Conservation (phyloP, 2,888 invertebrate genomes). For the Gibbula magus region DNA sequence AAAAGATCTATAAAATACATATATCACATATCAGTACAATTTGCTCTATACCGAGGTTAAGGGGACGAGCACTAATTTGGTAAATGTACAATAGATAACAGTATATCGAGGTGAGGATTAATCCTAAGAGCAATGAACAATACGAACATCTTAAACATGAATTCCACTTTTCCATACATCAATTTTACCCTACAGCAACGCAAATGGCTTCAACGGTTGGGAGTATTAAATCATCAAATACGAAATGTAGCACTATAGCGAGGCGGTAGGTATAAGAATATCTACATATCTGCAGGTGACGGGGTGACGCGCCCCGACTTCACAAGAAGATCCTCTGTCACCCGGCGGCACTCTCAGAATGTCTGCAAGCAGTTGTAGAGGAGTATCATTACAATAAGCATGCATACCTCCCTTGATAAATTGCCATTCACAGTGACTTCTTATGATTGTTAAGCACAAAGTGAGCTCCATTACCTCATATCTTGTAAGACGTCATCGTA, state of each 20-base stretch:
- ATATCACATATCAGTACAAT: no score
- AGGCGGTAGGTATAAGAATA: background rate
- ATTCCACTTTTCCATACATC: no score
- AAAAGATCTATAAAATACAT: no score
- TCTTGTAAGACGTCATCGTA: background rate
- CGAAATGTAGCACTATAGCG: background rate
- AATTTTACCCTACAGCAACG: no score
- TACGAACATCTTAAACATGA: no score
- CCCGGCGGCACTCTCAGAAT: background rate
- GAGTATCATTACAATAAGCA: background rate
- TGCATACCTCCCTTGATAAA: background rate
- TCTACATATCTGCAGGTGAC: constrained; percentile 5
- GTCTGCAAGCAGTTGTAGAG: background rate
- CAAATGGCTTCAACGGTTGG: no score
- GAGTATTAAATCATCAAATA: no score
- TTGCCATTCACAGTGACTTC: background rate
- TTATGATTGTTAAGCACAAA: background rate
- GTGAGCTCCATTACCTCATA: background rate
- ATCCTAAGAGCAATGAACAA: no score
- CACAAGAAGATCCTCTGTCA: background rate
- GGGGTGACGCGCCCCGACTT: background rate
- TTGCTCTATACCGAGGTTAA: no score
- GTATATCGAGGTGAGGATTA: no score
- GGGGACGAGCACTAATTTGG: no score
- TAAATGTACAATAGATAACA: no score